phyloP scores from a whole-genome alignment of 2,888 invertebrate species.

The Seladonia tumulorum region DNA sequence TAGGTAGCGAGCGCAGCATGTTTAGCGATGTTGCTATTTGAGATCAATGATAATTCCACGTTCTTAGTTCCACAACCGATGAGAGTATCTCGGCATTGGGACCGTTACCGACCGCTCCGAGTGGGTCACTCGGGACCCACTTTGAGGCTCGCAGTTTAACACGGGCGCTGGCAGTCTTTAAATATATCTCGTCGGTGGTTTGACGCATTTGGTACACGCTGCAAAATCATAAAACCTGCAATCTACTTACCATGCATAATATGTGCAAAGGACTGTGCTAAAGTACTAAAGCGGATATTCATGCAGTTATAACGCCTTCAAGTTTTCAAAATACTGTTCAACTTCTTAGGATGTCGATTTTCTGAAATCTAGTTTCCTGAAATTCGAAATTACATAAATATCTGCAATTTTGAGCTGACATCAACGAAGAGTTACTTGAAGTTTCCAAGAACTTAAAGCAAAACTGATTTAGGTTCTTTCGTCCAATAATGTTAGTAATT shows the following conservation, averaged over 20 bases:
- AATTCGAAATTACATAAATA: neutral
- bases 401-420: neutral
- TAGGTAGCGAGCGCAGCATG: too few species aligned
- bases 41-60: too few species aligned
- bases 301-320: neutral
- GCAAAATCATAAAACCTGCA: neutral
- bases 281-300: conserved; percentile 1
- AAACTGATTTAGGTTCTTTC: neutral
- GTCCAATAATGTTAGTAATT: neutral
- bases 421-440: neutral
- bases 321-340: neutral
- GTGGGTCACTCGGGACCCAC: too few species aligned
- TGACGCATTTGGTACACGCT: neutral
- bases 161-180: too few species aligned
- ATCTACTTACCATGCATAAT: neutral
- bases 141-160: too few species aligned
- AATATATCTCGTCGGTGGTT: too few species aligned
- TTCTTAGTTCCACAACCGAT: too few species aligned
- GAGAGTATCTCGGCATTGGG: too few species aligned
- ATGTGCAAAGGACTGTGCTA: neutral
- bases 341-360: neutral
- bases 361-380: neutral
- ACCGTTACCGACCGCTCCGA: too few species aligned
- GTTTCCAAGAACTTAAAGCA: neutral
- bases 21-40: too few species aligned